Evolutionary conservation across 2,888 invertebrate species (phyloP).

Genomic region (Germaria angustata): DNA sequence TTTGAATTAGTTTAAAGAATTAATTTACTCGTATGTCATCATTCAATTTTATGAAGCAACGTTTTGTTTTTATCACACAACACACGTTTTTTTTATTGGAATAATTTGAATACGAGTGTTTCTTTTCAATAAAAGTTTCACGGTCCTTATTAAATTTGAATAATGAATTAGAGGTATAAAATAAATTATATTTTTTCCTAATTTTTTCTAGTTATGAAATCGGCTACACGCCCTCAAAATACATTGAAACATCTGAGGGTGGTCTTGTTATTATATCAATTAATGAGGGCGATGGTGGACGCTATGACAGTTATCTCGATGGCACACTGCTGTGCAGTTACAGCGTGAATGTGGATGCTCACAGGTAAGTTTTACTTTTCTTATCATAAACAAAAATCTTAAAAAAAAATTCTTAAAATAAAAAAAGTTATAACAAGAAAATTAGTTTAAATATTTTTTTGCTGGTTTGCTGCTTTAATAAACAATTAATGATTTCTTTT

Average conservation of each 20-base stretch:
- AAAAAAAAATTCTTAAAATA: not conserved
- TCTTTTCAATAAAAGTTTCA: too few species aligned
- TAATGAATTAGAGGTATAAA: too few species aligned
- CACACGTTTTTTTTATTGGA: too few species aligned
- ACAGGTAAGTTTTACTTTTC: conserved; percentile 82
- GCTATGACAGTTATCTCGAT: conserved; percentile 95
- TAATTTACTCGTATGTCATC: too few species aligned
- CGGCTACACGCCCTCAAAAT: conserved; percentile 89
- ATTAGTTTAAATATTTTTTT: conserved; percentile 38
- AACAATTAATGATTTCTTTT: conserved; percentile 38
- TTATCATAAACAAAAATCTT: not conserved
- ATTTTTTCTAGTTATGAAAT: conserved; percentile 77
- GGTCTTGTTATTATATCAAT: conserved; percentile 94
- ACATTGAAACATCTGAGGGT: conserved; percentile 95
- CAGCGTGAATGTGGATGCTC: conserved; percentile 94
- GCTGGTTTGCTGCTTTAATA: not conserved
- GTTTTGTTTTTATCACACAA: too few species aligned
- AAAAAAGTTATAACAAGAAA: not conserved
- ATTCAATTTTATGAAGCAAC: too few species aligned
- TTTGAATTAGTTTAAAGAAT: too few species aligned
- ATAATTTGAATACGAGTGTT: too few species aligned
- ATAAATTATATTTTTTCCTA: not conserved
- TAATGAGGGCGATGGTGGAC: conserved; percentile 92
- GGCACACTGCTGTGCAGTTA: conserved; percentile 93
- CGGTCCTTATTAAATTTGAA: too few species aligned